Evolutionary conservation across 37 sponge, comb jelly and placozoan genomes (phyloP).

Genomic region (Halisarca cf. caerulea): DNA sequence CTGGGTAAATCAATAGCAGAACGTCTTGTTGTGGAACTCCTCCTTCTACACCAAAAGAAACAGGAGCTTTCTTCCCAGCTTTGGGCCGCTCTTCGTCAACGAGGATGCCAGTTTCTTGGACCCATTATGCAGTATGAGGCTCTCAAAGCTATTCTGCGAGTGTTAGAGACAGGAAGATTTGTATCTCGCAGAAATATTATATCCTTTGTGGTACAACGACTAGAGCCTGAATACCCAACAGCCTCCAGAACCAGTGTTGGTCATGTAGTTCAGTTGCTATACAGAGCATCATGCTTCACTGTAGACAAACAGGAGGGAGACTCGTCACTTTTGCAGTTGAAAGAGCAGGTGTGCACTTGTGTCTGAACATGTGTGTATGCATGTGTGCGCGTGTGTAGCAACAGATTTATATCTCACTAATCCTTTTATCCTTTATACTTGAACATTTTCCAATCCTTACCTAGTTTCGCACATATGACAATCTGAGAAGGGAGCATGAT

Average conservation of each 20-base stretch:
- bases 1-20: conserved; percentile 91
- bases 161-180: conserved; percentile 65
- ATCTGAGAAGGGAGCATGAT: conserved; percentile 90
- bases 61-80: conserved; percentile 84
- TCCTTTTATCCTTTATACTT: too few relatives aligned
- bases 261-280: conserved; percentile 98
- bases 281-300: conserved; percentile 96
- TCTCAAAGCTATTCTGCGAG: conserved; percentile 83
- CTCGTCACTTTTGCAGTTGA: conserved; percentile 92
- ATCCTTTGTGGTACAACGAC: conserved; percentile 83
- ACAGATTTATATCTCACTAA: neutral
- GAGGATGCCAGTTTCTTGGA: conserved; percentile 98
- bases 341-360: conserved; percentile 82
- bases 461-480: conserved; percentile 82
- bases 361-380: neutral
- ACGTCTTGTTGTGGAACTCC: conserved; percentile 84
- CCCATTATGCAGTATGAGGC: conserved; percentile 96
- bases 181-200: conserved; percentile 90
- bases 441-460: neutral
- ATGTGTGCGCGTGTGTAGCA: neutral
- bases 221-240: conserved; percentile 76
- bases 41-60: conserved; percentile 93
- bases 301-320: conserved; percentile 95
- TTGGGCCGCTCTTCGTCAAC: conserved; percentile 89
- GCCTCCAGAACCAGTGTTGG: conserved; percentile 96